A percentile compares a stretch with the other conserved stretches of the same genome.
Conservation (phyloP, 2,888 invertebrate species). For the Hemistola chrysoprasaria region DNA sequence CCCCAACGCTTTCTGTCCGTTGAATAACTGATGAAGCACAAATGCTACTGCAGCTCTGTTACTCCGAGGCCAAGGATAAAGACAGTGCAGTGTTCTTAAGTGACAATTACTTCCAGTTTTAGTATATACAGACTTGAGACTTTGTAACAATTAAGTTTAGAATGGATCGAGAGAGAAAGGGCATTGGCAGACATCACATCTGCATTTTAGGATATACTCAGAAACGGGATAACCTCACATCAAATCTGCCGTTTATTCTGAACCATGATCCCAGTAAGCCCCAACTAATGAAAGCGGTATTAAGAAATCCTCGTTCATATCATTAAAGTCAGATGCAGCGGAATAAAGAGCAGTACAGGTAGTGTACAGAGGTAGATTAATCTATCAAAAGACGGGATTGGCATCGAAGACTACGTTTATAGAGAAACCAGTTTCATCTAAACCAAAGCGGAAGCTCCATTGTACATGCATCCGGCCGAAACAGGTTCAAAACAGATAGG, state of each 20-base stretch:
- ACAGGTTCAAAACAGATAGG: constrained; percentile 15
- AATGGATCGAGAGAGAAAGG: background rate
- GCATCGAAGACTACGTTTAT: background rate
- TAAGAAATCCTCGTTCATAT: constrained; percentile 16
- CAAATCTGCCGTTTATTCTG: background rate
- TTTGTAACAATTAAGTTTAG: background rate
- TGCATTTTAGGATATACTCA: background rate
- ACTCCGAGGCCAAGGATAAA: constrained; percentile 29
- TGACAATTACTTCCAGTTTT: constrained; percentile 11
- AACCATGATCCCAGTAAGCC: constrained; percentile 14
- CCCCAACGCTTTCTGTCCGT: constrained; percentile 23
- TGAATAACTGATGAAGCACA: constrained; percentile 37
- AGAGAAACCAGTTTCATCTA: constrained; percentile 9
- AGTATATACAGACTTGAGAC: background rate
- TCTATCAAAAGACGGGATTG: constrained; percentile 2
- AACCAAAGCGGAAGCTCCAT: constrained; percentile 12
- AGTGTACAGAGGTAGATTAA: constrained; percentile 2
- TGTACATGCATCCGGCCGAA: constrained; percentile 10
- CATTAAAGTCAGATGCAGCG: constrained; percentile 9
- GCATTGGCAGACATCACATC: constrained; percentile 1
- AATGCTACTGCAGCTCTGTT: constrained; percentile 27
- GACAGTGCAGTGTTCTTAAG: constrained; percentile 14
- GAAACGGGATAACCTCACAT: background rate
- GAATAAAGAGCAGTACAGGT: no score
- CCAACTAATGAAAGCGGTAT: constrained; percentile 19